Conservation (phyloP, 2,888 invertebrate genomes). For the Hydriomena furcata region DNA sequence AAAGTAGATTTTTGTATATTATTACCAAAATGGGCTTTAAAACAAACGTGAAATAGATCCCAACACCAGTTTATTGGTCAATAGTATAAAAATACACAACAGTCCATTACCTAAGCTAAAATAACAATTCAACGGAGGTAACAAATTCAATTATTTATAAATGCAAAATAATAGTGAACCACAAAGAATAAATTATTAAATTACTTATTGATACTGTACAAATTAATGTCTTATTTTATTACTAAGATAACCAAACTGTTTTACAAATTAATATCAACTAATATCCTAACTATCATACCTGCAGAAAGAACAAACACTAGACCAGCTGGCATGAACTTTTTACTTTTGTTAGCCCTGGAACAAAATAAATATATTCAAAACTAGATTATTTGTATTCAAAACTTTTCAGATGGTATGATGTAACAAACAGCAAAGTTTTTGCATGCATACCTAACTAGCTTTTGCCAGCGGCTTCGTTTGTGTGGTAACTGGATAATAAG, state of each 20-base stretch:
- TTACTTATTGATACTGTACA: conserved; percentile 9
- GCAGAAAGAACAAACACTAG: conserved; percentile 87
- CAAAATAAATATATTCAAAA: neutral
- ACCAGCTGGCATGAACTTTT: conserved; percentile 98
- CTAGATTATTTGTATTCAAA: too few species aligned
- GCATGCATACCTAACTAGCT: too few species aligned
- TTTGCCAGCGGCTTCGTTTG: too few species aligned
- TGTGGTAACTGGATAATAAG: too few species aligned
- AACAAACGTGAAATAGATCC: conserved; percentile 25
- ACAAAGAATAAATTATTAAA: conserved; percentile 14
- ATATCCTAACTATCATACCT: conserved; percentile 83
- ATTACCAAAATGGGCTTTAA: neutral
- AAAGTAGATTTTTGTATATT: too few species aligned
- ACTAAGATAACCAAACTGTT: neutral
- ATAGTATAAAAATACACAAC: conserved; percentile 24
- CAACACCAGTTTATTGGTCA: conserved; percentile 33
- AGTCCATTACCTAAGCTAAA: conserved; percentile 27
- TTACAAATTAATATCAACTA: too few species aligned
- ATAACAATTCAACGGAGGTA: conserved; percentile 20
- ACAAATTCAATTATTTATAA: conserved; percentile 13
- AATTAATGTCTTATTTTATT: neutral
- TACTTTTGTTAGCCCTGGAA: conserved; percentile 88
- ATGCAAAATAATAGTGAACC: conserved; percentile 17
- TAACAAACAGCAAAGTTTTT: too few species aligned
- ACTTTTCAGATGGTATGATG: too few species aligned